Percentiles rank a stretch among this genome's conserved stretches.
These are phyloP conservation scores for Geotrupes spiniger DNA, from an alignment of 2,888 invertebrate species.

Conservation along the genomic window DNA sequence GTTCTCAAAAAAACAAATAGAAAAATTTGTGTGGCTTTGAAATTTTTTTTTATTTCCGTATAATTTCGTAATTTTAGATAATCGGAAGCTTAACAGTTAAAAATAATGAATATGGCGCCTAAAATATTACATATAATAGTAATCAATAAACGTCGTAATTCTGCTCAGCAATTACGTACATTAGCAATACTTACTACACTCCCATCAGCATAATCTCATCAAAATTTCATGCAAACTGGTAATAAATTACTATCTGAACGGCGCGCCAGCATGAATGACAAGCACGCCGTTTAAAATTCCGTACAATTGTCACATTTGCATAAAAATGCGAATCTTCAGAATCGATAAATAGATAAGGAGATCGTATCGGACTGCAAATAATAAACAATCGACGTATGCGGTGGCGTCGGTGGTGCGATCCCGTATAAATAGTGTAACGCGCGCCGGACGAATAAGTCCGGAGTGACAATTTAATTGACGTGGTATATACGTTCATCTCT, in stretches of 20 bases:
- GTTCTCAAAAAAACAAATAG: too few relatives aligned
- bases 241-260: conserved; percentile 14
- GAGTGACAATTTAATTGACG: conserved; percentile 12
- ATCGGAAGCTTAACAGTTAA: too few relatives aligned
- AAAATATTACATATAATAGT: too few relatives aligned
- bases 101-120: too few relatives aligned
- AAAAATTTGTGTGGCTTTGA: too few relatives aligned
- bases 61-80: too few relatives aligned
- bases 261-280: not conserved
- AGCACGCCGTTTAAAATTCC: conserved; percentile 6
- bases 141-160: too few relatives aligned
- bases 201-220: conserved; percentile 6
- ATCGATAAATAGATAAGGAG: conserved; percentile 22
- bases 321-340: conserved; percentile 19
- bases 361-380: conserved; percentile 19
- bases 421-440: conserved; percentile 14
- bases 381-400: conserved; percentile 9
- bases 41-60: too few relatives aligned
- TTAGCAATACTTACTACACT: too few relatives aligned
- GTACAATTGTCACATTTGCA: conserved; percentile 13
- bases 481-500: not conserved
- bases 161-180: too few relatives aligned
- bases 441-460: conserved; percentile 1
- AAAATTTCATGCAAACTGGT: conserved; percentile 14
- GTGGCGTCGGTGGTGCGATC: conserved; percentile 7